A percentile compares a stretch with the other conserved stretches of the same genome.
phyloP scores from a whole-genome alignment of 2,113 vertebrate genomes.

The Aramus guarauna region DNA sequence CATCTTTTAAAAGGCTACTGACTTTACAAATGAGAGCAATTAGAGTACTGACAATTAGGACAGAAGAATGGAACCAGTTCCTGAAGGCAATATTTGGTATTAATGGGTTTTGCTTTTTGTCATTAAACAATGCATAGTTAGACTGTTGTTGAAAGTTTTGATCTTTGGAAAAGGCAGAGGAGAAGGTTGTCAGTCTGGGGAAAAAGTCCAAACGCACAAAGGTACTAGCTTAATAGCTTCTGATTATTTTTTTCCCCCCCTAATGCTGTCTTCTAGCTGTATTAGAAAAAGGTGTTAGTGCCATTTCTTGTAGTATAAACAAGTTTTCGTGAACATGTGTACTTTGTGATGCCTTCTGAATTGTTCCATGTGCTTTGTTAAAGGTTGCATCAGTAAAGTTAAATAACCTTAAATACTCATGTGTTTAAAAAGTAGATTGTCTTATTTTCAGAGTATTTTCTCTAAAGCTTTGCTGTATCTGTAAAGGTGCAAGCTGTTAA shows the following conservation, averaged over 20 bases:
- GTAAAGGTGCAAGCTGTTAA: background rate
- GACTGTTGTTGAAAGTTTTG: background rate
- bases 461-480: background rate
- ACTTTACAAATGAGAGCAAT: background rate
- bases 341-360: background rate
- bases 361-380: background rate
- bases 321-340: background rate
- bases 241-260: background rate
- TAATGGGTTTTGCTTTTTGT: background rate
- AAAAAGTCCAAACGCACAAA: background rate
- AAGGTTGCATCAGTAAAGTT: background rate
- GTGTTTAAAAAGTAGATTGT: background rate
- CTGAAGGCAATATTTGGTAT: background rate
- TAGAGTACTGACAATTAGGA: background rate
- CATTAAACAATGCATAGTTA: background rate
- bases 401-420: background rate
- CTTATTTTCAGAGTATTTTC: background rate
- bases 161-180: background rate
- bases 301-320: background rate
- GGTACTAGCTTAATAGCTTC: background rate
- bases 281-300: background rate
- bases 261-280: background rate
- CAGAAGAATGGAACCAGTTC: background rate
- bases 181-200: background rate
- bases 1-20: background rate